Percentiles rank a stretch among this genome's conserved stretches.
Conservation (phyloP, 2,113 vertebrate genomes). For the Istiophorus platypterus region DNA sequence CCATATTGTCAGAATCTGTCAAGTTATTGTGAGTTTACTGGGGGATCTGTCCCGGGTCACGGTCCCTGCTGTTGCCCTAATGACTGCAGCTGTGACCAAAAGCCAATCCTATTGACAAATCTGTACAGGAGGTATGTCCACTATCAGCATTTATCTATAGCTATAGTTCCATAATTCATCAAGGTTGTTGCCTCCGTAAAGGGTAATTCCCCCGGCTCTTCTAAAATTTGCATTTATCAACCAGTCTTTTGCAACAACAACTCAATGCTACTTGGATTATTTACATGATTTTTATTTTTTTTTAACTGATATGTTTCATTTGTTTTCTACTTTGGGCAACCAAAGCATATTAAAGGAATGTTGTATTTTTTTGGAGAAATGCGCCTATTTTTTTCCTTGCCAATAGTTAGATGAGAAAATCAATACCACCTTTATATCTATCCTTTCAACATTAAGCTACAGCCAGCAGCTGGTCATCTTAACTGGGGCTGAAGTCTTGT, state of each 20-base stretch:
- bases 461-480: neutral
- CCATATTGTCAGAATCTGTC: constrained; percentile 30
- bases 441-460: neutral
- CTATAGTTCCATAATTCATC: constrained; percentile 54
- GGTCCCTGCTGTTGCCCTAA: constrained; percentile 49
- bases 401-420: neutral
- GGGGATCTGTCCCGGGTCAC: constrained; percentile 37
- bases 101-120: constrained; percentile 61
- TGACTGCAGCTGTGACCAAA: constrained; percentile 61
- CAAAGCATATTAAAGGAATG: neutral
- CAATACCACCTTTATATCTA: neutral
- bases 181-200: constrained; percentile 32
- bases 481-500: neutral
- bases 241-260: neutral
- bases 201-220: neutral
- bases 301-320: too few relatives aligned
- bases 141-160: constrained; percentile 47
- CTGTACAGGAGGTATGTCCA: constrained; percentile 19
- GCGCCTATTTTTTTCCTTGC: neutral
- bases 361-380: neutral
- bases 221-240: neutral
- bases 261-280: neutral
- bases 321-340: neutral
- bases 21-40: constrained; percentile 35
- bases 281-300: too few relatives aligned